Evolutionary conservation across 2,797 vertebrate species (phyloP).

Genomic region (Champsocephalus gunnari): DNA sequence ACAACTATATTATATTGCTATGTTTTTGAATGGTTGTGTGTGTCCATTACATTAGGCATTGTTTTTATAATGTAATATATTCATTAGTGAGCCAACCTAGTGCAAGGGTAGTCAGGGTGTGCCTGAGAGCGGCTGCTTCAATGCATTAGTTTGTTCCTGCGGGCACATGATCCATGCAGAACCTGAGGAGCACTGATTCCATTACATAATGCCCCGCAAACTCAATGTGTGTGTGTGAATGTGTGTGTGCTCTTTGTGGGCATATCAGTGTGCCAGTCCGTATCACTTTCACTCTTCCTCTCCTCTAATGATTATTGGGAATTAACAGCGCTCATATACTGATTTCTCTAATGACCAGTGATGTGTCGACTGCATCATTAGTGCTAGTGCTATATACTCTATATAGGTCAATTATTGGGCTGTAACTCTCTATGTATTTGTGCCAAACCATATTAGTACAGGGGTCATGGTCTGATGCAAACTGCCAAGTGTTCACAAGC

Average conservation of each 20-base stretch:
- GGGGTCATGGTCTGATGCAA: not conserved
- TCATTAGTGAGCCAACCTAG: constrained; percentile 38
- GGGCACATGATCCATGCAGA: constrained; percentile 66
- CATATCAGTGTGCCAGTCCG: constrained; percentile 53
- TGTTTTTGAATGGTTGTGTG: not conserved
- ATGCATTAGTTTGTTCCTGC: constrained; percentile 68
- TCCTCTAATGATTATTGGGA: constrained; percentile 61
- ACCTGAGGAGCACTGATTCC: constrained; percentile 75
- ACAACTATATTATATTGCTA: no score
- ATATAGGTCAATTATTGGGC: constrained; percentile 47
- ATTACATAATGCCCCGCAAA: constrained; percentile 74
- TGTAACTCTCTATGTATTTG: not conserved
- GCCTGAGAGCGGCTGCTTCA: constrained; percentile 61
- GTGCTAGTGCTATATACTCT: not conserved
- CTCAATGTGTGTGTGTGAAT: constrained; percentile 45
- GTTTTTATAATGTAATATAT: constrained; percentile 31
- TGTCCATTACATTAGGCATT: not conserved
- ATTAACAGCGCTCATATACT: constrained; percentile 40
- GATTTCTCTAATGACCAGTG: constrained; percentile 49
- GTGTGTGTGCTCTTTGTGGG: constrained; percentile 35
- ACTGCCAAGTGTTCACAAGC: not conserved
- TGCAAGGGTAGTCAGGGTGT: constrained; percentile 51
- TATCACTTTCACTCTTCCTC: constrained; percentile 63
- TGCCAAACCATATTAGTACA: not conserved
- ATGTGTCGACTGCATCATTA: constrained; percentile 33